A percentile compares a stretch with the other conserved stretches of the same genome.
These are phyloP conservation scores for Prosapia bicincta DNA, from an alignment of 2,888 invertebrate species.

Conservation along the genomic window DNA sequence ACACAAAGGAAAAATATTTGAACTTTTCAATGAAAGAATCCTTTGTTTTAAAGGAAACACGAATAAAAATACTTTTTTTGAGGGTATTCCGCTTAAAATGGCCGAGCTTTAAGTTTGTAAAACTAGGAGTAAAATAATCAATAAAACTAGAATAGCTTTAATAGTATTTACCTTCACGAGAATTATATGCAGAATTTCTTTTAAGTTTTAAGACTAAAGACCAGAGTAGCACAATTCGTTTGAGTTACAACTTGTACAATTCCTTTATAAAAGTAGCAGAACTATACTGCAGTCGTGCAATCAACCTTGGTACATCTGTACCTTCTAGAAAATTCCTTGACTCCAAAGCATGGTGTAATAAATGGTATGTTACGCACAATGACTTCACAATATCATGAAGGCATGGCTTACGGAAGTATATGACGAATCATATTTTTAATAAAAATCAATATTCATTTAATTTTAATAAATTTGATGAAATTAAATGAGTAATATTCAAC, in stretches of 20 bases:
- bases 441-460: too few species aligned
- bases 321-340: background rate
- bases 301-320: background rate
- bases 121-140: background rate
- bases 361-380: too few species aligned
- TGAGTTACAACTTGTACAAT: background rate
- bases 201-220: background rate
- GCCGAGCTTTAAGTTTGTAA: background rate
- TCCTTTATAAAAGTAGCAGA: background rate
- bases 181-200: background rate
- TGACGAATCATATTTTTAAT: too few species aligned
- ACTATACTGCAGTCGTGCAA: background rate
- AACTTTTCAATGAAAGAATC: too few species aligned
- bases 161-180: background rate
- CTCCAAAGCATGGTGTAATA: background rate
- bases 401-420: too few species aligned
- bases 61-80: too few species aligned
- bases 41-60: too few species aligned
- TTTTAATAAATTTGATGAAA: too few species aligned
- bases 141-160: background rate
- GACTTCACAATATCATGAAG: too few species aligned
- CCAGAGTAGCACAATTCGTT: background rate
- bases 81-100: too few species aligned
- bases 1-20: too few species aligned
- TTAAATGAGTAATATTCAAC: too few species aligned